A percentile compares a stretch with the other conserved stretches of the same genome.
Evolutionary conservation across 92 coral and sea anemone genomes (phyloP).

Genomic region (Paragorgia papillata): DNA sequence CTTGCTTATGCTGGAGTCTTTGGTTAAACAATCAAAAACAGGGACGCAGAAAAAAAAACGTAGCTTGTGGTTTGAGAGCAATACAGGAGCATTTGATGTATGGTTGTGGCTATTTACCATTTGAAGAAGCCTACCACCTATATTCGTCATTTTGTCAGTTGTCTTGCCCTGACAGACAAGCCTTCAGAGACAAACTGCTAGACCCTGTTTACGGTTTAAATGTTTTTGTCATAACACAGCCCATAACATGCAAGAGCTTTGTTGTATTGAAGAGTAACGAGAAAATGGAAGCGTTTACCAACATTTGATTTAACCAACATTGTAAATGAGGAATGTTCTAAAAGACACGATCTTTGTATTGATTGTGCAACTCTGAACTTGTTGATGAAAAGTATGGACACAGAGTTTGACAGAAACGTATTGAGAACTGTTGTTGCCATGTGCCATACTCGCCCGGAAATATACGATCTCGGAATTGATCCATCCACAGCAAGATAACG

Average conservation of each 20-base stretch:
- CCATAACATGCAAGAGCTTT: too few species aligned
- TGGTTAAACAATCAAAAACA: constrained; percentile 7
- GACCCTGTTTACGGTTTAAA: constrained; percentile 58
- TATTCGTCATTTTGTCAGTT: constrained; percentile 53
- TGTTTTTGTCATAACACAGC: too few species aligned
- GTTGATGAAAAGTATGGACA: constrained; percentile 52
- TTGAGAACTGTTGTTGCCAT: constrained; percentile 45
- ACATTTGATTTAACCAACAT: too few species aligned
- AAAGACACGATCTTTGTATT: too few species aligned
- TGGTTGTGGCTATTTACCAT: constrained; percentile 21
- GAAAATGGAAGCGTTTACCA: too few species aligned
- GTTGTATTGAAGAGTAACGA: too few species aligned
- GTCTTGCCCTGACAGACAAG: constrained; percentile 59
- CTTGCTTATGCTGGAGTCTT: constrained; percentile 43
- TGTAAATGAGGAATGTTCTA: too few species aligned
- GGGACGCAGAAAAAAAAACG: constrained; percentile 5
- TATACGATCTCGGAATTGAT: constrained; percentile 55
- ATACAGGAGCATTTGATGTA: constrained; percentile 55
- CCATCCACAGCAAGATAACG: constrained; percentile 53
- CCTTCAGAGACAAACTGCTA: constrained; percentile 65
- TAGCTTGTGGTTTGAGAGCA: constrained; percentile 10
- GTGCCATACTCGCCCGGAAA: constrained; percentile 33
- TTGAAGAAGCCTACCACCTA: constrained; percentile 59
- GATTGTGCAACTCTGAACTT: neutral
- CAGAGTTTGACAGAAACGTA: constrained; percentile 57